These are phyloP conservation scores for Grapholita molesta DNA, from an alignment of 1,140 invertebrate genomes.

Conservation along the genomic window DNA sequence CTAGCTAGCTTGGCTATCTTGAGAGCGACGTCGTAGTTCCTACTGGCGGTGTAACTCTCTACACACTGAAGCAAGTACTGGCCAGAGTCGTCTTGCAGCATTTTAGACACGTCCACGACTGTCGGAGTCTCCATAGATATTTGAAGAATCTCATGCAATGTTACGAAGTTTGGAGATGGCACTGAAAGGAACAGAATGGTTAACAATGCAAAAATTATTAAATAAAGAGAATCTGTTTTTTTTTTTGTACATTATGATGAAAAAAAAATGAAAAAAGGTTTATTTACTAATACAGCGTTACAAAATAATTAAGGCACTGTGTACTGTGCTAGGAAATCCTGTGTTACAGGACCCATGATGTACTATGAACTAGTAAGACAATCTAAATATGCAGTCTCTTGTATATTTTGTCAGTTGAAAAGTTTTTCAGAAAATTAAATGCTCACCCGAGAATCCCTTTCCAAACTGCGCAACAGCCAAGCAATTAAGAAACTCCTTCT, in stretches of 20 bases:
- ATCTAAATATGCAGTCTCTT: too few species aligned
- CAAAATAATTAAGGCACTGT: too few species aligned
- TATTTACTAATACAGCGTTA: too few species aligned
- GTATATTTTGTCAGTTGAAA: too few species aligned
- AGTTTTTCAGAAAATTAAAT: too few species aligned
- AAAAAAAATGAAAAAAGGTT: too few species aligned
- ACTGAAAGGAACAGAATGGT: constrained; percentile 55
- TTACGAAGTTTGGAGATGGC: constrained; percentile 74
- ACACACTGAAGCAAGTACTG: constrained; percentile 71
- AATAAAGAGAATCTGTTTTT: too few species aligned
- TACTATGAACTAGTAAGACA: too few species aligned
- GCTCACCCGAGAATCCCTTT: constrained; percentile 76
- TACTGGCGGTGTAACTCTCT: constrained; percentile 67
- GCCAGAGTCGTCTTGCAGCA: constrained; percentile 51
- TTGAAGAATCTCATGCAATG: constrained; percentile 75
- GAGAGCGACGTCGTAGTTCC: constrained; percentile 78
- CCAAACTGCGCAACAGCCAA: constrained; percentile 75
- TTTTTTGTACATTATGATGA: too few species aligned
- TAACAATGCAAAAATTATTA: too few species aligned
- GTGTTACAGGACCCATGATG: too few species aligned
- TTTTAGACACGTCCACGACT: constrained; percentile 58
- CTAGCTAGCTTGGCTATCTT: constrained; percentile 77
- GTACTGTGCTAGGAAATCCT: too few species aligned
- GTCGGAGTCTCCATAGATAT: constrained; percentile 67
- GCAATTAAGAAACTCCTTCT: constrained; percentile 78